A percentile compares a stretch with the other conserved stretches of the same genome.
Conservation (phyloP, 2,797 vertebrate genomes). For the Heterohyrax brucei region DNA sequence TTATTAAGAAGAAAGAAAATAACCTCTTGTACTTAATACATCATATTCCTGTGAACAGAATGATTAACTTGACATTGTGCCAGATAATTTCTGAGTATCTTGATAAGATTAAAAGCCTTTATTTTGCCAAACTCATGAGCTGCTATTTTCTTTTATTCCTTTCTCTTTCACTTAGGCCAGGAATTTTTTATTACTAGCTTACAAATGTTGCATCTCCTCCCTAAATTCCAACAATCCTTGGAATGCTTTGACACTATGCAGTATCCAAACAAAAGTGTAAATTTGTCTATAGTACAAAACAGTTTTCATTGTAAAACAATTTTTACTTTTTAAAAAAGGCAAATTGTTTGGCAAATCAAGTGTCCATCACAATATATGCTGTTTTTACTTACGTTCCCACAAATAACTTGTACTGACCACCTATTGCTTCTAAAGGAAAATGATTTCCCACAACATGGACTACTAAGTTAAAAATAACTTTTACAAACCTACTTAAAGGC, state of each 20-base stretch:
- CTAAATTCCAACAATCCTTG: constrained; percentile 79
- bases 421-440: constrained; percentile 63
- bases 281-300: constrained; percentile 65
- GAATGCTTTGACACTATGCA: constrained; percentile 79
- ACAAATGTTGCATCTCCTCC: constrained; percentile 74
- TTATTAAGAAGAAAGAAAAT: constrained; percentile 64
- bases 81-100: constrained; percentile 70
- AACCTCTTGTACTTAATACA: constrained; percentile 73
- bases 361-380: not conserved
- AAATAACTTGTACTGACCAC: constrained; percentile 54
- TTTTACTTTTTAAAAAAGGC: constrained; percentile 74
- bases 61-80: constrained; percentile 79
- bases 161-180: constrained; percentile 64
- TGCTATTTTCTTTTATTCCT: constrained; percentile 54
- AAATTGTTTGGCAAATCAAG: constrained; percentile 75
- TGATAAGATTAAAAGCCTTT: constrained; percentile 70
- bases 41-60: constrained; percentile 74
- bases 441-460: constrained; percentile 1
- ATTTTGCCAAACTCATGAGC: constrained; percentile 46
- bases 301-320: constrained; percentile 76
- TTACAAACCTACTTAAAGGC: constrained; percentile 64
- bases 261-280: constrained; percentile 77
- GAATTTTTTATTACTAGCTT: constrained; percentile 43
- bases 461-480: constrained; percentile 71
- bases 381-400: constrained; percentile 61